phyloP scores from a whole-genome alignment of 2,888 invertebrate genomes.

The Dynastes hyllus region DNA sequence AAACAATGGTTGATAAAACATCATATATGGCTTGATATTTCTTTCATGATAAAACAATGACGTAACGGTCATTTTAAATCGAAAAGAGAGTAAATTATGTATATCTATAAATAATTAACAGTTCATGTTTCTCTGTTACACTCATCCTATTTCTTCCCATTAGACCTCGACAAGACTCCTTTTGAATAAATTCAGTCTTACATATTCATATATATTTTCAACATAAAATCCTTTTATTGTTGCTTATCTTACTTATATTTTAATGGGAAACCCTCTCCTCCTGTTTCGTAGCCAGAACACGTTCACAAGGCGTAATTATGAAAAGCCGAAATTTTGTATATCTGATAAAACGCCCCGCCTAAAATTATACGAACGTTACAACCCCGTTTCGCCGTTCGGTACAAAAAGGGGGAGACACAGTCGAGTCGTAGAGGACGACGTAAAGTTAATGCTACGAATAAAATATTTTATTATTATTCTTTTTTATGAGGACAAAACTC shows the following conservation, averaged over 20 bases:
- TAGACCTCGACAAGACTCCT: too few species aligned
- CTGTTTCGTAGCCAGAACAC: neutral
- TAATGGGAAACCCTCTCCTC: neutral
- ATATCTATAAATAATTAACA: too few species aligned
- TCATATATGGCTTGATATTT: too few species aligned
- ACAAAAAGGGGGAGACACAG: conserved; percentile 22
- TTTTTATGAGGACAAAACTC: conserved; percentile 27
- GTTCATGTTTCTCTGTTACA: too few species aligned
- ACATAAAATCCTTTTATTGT: conserved; percentile 10
- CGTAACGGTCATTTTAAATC: too few species aligned
- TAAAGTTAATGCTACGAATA: conserved; percentile 30
- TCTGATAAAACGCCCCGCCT: conserved; percentile 25
- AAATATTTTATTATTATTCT: conserved; percentile 40
- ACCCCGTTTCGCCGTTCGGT: conserved; percentile 10
- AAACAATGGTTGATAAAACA: too few species aligned
- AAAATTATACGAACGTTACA: conserved; percentile 26
- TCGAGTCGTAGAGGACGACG: conserved; percentile 7
- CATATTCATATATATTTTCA: neutral
- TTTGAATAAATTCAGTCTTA: neutral
- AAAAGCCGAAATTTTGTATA: conserved; percentile 21
- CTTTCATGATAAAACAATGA: too few species aligned
- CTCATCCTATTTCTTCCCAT: too few species aligned
- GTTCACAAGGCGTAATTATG: conserved; percentile 1
- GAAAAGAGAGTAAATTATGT: too few species aligned
- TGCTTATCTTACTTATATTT: conserved; percentile 15